Base-by-base conservation (phyloP, 2,888 invertebrate genomes). In the Agriotes lineatus region DNA sequence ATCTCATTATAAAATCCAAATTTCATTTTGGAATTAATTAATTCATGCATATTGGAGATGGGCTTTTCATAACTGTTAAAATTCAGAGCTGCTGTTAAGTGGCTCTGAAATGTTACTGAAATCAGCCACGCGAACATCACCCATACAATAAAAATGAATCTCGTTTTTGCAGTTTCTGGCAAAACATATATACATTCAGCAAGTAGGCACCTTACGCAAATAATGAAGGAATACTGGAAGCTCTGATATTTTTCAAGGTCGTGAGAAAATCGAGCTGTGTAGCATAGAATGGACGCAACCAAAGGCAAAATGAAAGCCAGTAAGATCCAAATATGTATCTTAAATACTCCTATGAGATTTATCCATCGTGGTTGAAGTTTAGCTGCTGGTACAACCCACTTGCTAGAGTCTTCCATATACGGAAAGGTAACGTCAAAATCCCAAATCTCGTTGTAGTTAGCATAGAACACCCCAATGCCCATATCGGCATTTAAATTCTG, bases 61-160 rank as follows among this genome's bases (percentile, higher is more conserved):
- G 37, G 58, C 30, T 44, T 42, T 2, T 44, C 58, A n/a, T 30
- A 58, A 42, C 12, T 25, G 30, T 42, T 25, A 25, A 58, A 42
- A 58, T 58, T 42, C 5, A 58, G 20, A 7, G 25, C 44, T 7
- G 14, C 10, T 5, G 18, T 42, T 25, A 58, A 22, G 22, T 58
- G 22, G 6, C 58, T 44, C 44, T 58, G 58, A 25, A 42, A 58
- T 2, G n/a, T 30, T 5, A 18, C 7, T 1, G 18, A 10, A 16
- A 42, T 5, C 9, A 42, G 19, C 42, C 42, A 42, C 16, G 7
- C 12, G 1, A 9, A 20, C 4, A 16, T 16, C 0, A 44, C 22
- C 44, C 19, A 58, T 16, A 25, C n/a, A 30, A 18, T 42, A 18
- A 44, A 58, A 18, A 25, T 10, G 0, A 58, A 5, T 25, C 58